These are phyloP conservation scores for Syritta pipiens DNA, from an alignment of 2,888 invertebrate species.

Conservation along the genomic window DNA sequence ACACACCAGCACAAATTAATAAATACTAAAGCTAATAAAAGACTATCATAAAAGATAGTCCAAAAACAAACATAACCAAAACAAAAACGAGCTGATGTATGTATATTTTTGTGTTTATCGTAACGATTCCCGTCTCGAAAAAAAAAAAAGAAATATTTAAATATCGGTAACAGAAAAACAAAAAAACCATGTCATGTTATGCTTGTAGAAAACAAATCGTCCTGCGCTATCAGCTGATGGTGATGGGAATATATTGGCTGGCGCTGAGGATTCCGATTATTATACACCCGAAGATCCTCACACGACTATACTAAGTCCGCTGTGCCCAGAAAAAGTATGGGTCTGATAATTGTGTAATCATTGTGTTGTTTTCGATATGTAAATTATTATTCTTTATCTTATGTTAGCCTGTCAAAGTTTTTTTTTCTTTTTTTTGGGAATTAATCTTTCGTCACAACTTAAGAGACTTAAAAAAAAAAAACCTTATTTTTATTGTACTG, in stretches of 20 bases:
- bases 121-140: constrained; percentile 7
- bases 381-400: neutral
- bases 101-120: constrained; percentile 39
- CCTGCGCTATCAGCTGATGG: constrained; percentile 72
- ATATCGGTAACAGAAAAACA: too few relatives aligned
- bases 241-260: constrained; percentile 72
- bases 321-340: constrained; percentile 79
- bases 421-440: constrained; percentile 3
- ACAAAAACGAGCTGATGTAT: constrained; percentile 36
- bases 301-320: constrained; percentile 84
- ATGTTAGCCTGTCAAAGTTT: neutral
- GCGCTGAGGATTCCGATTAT: constrained; percentile 87
- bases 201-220: constrained; percentile 71
- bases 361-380: constrained; percentile 24
- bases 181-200: constrained; percentile 59
- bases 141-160: constrained; percentile 23
- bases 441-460: too few relatives aligned
- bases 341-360: constrained; percentile 62
- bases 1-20: constrained; percentile 65
- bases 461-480: too few relatives aligned
- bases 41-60: constrained; percentile 46
- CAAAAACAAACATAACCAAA: neutral
- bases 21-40: constrained; percentile 53
- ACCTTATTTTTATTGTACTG: constrained; percentile 13
- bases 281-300: constrained; percentile 88